phyloP scores from a whole-genome alignment of 2,113 vertebrate species.

The Muntiacus muntjak region DNA sequence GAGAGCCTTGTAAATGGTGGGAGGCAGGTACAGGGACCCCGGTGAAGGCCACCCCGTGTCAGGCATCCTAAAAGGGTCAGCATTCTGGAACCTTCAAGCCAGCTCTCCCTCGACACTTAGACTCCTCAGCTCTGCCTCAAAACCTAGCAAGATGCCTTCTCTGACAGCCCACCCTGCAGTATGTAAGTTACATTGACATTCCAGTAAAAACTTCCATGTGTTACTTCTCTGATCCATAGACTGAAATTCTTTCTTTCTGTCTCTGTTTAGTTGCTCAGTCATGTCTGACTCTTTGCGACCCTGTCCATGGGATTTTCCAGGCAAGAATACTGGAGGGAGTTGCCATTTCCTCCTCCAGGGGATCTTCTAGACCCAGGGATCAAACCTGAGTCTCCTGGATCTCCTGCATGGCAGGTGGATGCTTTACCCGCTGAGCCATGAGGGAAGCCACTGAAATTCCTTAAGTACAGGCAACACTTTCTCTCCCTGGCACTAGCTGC shows the following conservation, averaged over 20 bases:
- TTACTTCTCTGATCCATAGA: neutral
- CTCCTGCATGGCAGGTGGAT: neutral
- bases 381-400: neutral
- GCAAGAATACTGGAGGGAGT: neutral
- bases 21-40: neutral
- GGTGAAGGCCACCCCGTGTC: accelerated
- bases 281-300: neutral
- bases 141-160: neutral
- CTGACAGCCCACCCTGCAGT: too few relatives aligned
- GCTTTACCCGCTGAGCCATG: neutral
- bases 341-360: neutral
- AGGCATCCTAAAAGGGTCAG: neutral
- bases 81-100: neutral
- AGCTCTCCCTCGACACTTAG: neutral
- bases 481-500: neutral
- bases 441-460: neutral
- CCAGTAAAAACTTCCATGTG: neutral
- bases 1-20: too few relatives aligned
- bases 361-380: neutral
- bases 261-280: neutral
- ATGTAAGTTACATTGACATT: accelerated
- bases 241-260: neutral
- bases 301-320: neutral
- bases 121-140: neutral
- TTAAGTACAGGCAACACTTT: neutral